phyloP scores from a whole-genome alignment of 2,888 invertebrate genomes.

The Listrodromus nycthemerus region DNA sequence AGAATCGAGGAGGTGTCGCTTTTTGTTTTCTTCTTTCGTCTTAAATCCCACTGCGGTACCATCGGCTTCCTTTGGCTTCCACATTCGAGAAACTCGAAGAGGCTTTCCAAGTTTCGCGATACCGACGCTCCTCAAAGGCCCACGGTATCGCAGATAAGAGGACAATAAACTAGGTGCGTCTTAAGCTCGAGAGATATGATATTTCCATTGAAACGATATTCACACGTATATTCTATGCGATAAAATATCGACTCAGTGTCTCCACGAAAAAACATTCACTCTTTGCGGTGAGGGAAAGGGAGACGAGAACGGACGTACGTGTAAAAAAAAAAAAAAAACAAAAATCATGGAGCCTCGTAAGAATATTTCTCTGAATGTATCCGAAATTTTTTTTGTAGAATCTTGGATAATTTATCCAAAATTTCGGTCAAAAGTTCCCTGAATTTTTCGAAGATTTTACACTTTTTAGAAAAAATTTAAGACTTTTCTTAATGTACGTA shows the following conservation, averaged over 20 bases:
- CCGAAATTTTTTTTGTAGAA: too few relatives aligned
- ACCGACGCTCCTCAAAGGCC: conserved; percentile 64
- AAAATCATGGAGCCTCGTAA: too few relatives aligned
- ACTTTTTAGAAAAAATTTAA: too few relatives aligned
- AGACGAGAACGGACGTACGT: too few relatives aligned
- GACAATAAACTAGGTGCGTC: conserved; percentile 60
- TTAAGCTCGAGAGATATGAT: conserved; percentile 60
- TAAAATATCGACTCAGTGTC: not conserved
- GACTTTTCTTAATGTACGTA: too few relatives aligned
- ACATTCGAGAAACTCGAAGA: conserved; percentile 58
- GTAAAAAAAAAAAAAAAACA: too few relatives aligned
- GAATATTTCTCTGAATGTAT: too few relatives aligned
- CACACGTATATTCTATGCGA: not conserved
- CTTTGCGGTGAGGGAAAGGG: too few relatives aligned
- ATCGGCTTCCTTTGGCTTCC: not conserved
- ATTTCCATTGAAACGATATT: conserved; percentile 15
- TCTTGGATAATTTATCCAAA: too few relatives aligned
- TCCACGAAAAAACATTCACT: too few relatives aligned
- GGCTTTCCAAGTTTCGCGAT: conserved; percentile 73
- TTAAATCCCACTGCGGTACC: not conserved
- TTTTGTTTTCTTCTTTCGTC: conserved; percentile 16
- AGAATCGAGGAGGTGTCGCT: conserved; percentile 67
- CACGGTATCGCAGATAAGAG: conserved; percentile 56
- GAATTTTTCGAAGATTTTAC: too few relatives aligned
- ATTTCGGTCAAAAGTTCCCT: too few relatives aligned